phyloP scores from a whole-genome alignment of 2,113 vertebrate species.

The Eira barbara region DNA sequence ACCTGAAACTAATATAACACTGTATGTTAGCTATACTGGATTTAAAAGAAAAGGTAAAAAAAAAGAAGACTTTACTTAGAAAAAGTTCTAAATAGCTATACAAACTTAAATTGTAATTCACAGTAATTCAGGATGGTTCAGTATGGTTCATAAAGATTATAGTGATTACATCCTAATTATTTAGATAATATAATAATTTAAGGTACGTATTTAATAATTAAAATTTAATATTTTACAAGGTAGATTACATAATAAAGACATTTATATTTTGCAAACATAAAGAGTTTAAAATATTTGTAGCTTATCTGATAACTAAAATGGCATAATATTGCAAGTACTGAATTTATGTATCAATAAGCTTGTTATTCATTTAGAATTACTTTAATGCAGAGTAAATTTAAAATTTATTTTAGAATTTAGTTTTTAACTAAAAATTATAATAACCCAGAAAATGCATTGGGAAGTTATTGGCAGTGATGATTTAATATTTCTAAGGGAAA shows the following conservation, averaged over 20 bases:
- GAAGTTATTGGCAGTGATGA: neutral
- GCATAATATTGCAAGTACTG: neutral
- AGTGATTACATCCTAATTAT: neutral
- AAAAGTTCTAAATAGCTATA: slow-evolving; percentile 6
- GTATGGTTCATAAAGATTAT: neutral
- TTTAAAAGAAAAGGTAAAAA: neutral
- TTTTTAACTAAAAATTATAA: slow-evolving; percentile 35
- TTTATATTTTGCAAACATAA: neutral
- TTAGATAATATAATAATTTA: neutral
- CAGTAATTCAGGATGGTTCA: slow-evolving; percentile 2
- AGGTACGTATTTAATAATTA: neutral
- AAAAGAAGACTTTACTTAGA: neutral
- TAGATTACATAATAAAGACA: neutral
- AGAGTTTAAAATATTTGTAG: slow-evolving; percentile 13
- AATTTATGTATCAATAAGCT: neutral
- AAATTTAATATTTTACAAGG: neutral
- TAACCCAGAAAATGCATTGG: neutral
- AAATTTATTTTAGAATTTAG: neutral
- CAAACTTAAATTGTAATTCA: neutral
- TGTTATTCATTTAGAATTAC: neutral
- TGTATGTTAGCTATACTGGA: neutral
- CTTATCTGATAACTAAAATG: slow-evolving; percentile 5
- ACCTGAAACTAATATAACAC: neutral
- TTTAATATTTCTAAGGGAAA: slow-evolving; percentile 33
- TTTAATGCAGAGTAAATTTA: slow-evolving; percentile 22